Percentiles rank a stretch among this genome's conserved stretches.
Evolutionary conservation across 2,888 invertebrate genomes (phyloP).

Genomic region (Dione vanillae): DNA sequence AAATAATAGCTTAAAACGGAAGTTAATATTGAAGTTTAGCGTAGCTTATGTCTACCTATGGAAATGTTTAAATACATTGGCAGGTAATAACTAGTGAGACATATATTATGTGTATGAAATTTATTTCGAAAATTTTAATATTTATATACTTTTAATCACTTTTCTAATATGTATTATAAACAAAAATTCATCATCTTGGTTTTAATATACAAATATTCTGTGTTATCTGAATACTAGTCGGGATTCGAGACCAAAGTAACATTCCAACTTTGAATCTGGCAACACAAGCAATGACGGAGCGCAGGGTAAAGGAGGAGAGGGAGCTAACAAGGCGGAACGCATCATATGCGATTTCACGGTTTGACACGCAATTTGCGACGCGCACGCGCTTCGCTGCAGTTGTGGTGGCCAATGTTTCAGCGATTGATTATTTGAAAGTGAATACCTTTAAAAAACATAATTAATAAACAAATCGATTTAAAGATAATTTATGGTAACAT

Average conservation of each 20-base stretch:
- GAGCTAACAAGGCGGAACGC: slow-evolving; percentile 69
- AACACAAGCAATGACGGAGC: slow-evolving; percentile 36
- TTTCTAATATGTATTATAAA: too few relatives aligned
- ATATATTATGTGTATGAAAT: too few relatives aligned
- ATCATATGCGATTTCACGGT: slow-evolving; percentile 70
- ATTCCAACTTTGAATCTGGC: not conserved
- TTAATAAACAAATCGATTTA: not conserved
- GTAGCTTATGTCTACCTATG: too few relatives aligned
- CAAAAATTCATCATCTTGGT: too few relatives aligned
- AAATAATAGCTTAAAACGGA: too few relatives aligned
- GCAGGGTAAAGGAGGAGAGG: slow-evolving; percentile 39
- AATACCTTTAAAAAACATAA: not conserved
- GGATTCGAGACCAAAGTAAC: not conserved
- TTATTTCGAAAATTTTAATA: too few relatives aligned
- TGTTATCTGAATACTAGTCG: not conserved
- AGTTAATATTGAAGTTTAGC: too few relatives aligned
- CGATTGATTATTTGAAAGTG: not conserved
- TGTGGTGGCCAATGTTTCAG: slow-evolving; percentile 34
- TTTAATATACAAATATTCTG: too few relatives aligned
- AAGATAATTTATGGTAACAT: not conserved
- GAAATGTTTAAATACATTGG: too few relatives aligned
- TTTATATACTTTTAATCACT: too few relatives aligned
- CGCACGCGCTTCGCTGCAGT: slow-evolving; percentile 61
- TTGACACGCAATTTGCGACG: slow-evolving; percentile 73
- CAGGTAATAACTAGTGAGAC: too few relatives aligned